A percentile compares a stretch with the other conserved stretches of the same genome.
These are phyloP conservation scores for Amphiprion clarkii DNA, from an alignment of 2,797 vertebrate genomes.

Conservation along the genomic window DNA sequence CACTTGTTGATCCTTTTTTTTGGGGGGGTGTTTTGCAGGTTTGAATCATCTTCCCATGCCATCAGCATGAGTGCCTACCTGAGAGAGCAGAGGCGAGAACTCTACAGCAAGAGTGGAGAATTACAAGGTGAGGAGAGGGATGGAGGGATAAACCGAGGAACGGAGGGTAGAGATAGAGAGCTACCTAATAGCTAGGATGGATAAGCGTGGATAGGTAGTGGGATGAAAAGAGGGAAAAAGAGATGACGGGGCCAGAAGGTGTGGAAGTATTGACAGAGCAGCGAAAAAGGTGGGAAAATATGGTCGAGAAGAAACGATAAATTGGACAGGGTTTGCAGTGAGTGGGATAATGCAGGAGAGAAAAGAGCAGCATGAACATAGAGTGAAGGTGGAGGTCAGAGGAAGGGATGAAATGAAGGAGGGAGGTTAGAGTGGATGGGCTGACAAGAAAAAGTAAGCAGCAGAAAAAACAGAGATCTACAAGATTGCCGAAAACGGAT, in stretches of 20 bases:
- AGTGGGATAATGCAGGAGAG: conserved; percentile 24
- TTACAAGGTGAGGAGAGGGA: conserved; percentile 90
- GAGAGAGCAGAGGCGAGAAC: conserved; percentile 94
- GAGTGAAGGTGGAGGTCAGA: conserved; percentile 1
- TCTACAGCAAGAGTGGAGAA: conserved; percentile 97
- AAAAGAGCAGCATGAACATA: conserved; percentile 32
- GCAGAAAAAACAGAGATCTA: not conserved
- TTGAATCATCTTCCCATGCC: conserved; percentile 97
- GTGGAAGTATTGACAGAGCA: conserved; percentile 41
- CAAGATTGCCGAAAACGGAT: not conserved
- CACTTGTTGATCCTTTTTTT: conserved; percentile 9
- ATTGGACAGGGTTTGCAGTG: conserved; percentile 9
- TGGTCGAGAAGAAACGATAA: conserved; percentile 17
- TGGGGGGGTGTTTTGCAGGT: conserved; percentile 82
- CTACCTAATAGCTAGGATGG: conserved; percentile 23
- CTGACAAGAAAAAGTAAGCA: not conserved
- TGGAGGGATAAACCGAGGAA: conserved; percentile 3
- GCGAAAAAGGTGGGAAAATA: conserved; percentile 3
- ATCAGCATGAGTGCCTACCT: conserved; percentile 99
- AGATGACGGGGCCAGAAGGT: conserved; percentile 19
- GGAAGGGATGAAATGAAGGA: conserved; percentile 20
- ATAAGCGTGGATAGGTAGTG: conserved; percentile 12
- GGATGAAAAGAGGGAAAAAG: conserved; percentile 10
- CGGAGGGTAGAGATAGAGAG: not conserved
- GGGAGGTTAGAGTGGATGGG: not conserved